A percentile compares a stretch with the other conserved stretches of the same genome.
Conservation (phyloP, 2,113 vertebrate genomes). For the Siniperca knerii region DNA sequence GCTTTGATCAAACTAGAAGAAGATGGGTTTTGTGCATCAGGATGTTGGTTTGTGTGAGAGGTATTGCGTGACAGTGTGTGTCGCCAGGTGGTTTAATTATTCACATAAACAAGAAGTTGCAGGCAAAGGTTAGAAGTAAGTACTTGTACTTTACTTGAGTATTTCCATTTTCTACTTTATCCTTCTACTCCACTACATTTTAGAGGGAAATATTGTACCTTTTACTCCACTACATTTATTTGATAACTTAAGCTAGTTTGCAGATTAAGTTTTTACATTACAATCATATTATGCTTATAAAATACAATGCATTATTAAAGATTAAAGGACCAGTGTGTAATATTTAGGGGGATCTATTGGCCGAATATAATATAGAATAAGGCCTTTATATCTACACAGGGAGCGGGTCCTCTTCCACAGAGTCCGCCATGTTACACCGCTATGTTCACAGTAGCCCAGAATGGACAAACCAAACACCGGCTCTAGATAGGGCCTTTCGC, state of each 20-base stretch:
- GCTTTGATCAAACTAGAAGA: slow-evolving; percentile 24
- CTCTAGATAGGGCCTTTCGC: too few relatives aligned
- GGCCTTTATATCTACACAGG: too few relatives aligned
- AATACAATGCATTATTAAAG: not conserved
- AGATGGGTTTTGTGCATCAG: slow-evolving; percentile 2
- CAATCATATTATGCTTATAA: not conserved
- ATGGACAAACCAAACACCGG: too few relatives aligned
- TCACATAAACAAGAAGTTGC: not conserved
- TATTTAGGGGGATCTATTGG: too few relatives aligned
- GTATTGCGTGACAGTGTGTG: not conserved
- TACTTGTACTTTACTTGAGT: not conserved
- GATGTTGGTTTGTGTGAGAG: slow-evolving; percentile 16
- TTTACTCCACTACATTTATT: not conserved
- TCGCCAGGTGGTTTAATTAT: slow-evolving; percentile 13
- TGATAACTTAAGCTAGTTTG: not conserved
- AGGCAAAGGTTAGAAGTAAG: too few relatives aligned
- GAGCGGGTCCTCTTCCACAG: too few relatives aligned
- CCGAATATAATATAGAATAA: too few relatives aligned
- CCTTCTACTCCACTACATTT: not conserved
- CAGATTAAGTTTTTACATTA: not conserved
- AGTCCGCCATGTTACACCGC: too few relatives aligned
- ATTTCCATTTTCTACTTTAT: not conserved
- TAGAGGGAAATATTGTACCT: not conserved
- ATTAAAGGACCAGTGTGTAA: too few relatives aligned
- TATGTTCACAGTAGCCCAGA: too few relatives aligned